Conservation (phyloP, 2,113 vertebrate species). For the Mormyrus iriodes region DNA sequence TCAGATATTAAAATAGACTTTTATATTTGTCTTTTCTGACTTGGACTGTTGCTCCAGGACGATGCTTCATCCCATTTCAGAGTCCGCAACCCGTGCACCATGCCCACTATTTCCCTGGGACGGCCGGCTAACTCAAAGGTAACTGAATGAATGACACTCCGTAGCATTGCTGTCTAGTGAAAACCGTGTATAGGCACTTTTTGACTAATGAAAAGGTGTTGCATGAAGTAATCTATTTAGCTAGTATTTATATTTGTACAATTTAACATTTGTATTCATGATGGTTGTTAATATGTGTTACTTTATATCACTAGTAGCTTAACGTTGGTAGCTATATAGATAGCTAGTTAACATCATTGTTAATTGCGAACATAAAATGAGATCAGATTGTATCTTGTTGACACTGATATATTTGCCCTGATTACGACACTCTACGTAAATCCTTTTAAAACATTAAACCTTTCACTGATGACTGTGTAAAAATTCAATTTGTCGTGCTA, state of each 20-base stretch:
- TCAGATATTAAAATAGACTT: not conserved
- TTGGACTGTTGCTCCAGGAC: conserved; percentile 71
- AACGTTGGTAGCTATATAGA: not conserved
- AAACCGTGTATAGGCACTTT: not conserved
- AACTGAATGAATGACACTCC: conserved; percentile 26
- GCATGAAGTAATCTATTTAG: not conserved
- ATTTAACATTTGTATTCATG: not conserved
- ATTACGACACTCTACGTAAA: not conserved
- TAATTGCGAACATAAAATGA: not conserved
- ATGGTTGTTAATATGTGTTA: not conserved
- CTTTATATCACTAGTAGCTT: not conserved
- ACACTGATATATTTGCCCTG: not conserved
- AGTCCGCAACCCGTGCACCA: conserved; percentile 51
- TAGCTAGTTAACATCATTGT: not conserved
- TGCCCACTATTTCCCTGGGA: conserved; percentile 74
- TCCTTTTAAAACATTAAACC: not conserved
- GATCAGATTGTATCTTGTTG: not conserved
- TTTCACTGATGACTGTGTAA: not conserved
- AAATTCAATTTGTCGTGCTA: not conserved
- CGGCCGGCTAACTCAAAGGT: conserved; percentile 70
- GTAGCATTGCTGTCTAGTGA: not conserved
- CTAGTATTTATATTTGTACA: not conserved
- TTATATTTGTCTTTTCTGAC: conserved; percentile 30
- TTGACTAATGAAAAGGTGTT: not conserved
- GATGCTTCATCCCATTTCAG: conserved; percentile 65